Evolutionary conservation across 1,140 invertebrate species (phyloP), one percentile per base, ranked within the genome.

Genomic region (Caerostris extrusa): DNA sequence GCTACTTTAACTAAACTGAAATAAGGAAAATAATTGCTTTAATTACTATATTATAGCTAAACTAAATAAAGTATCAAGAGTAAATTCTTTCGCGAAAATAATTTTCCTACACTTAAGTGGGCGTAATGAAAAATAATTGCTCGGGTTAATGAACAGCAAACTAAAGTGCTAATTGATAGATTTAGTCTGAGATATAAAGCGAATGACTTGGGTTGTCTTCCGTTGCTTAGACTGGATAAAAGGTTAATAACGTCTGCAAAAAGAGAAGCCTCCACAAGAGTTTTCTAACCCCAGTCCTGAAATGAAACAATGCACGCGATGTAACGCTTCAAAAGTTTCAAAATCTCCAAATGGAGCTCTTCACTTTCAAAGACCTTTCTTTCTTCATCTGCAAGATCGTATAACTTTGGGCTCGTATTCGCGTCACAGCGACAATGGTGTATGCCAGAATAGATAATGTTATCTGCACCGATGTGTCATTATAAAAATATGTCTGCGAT

Each of bases 311-410:
- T 67, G 53, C 88, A 90, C 69, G 88, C 69, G 17, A 69, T 90
- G 67, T 71, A 71, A 90, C 67, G 88, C 88, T 71, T 71, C 88
- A 77, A n/a, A 69, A 57, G 61, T 58, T 90, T 90, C 64, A 55
- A 58, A 58, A 67, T 53, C 61, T 90, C 58, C 19, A n/a, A 10
- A 55, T 85, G 55, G 19, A 34, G 57, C 10, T 57, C 53, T 85
- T 90, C 61, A 69, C 88, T 90, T 90, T 90, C 88, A 71, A 90
- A 55, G 88, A 71, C 61, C 88, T 67, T 14, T 90, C 53, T 57
- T 56, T 34, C 12, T 67, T 67, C 3, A 67, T 50, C 19, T 58
- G 3, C 0, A 85, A 56, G 88, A 90, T 71, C 19, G 58, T 55
- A 10, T n/a, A 71, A 90, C 64, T 77, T 55, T 71, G 64, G 7